Conservation (phyloP, 2,888 invertebrate genomes). For the Phalera bucephala region DNA sequence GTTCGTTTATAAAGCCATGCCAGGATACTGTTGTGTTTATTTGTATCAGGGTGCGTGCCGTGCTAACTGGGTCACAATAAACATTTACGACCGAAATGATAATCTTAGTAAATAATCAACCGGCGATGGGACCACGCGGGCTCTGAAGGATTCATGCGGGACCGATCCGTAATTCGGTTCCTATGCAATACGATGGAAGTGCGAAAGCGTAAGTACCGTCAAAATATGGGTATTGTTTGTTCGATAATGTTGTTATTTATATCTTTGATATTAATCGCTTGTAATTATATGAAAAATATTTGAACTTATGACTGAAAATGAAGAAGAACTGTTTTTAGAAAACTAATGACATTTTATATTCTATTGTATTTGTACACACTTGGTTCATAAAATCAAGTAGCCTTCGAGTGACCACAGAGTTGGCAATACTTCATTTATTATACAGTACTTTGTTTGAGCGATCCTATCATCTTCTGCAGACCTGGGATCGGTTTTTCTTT, state of each 20-base stretch:
- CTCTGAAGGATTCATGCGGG: background rate
- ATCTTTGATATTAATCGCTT: too few relatives aligned
- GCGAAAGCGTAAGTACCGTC: background rate
- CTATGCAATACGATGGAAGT: background rate
- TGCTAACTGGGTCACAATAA: conserved; percentile 67
- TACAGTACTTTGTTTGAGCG: too few relatives aligned
- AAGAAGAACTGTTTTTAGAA: too few relatives aligned
- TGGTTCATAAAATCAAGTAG: too few relatives aligned
- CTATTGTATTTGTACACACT: too few relatives aligned
- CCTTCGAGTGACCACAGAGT: too few relatives aligned
- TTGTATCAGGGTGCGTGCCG: conserved; percentile 54
- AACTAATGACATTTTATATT: too few relatives aligned
- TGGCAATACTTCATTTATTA: too few relatives aligned
- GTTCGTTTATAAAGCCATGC: background rate
- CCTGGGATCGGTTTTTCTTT: too few relatives aligned
- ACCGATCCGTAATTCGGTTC: background rate
- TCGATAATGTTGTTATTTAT: background rate
- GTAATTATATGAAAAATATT: too few relatives aligned
- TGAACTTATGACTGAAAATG: too few relatives aligned
- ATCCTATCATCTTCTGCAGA: too few relatives aligned
- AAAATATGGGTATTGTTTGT: background rate
- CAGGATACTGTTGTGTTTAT: conserved; percentile 32
- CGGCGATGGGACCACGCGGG: conserved; percentile 43
- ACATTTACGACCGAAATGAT: conserved; percentile 67
- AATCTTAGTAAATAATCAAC: conserved; percentile 61